Evolutionary conservation across 2,113 vertebrate genomes (phyloP).

Genomic region (Spea multiplicata): DNA sequence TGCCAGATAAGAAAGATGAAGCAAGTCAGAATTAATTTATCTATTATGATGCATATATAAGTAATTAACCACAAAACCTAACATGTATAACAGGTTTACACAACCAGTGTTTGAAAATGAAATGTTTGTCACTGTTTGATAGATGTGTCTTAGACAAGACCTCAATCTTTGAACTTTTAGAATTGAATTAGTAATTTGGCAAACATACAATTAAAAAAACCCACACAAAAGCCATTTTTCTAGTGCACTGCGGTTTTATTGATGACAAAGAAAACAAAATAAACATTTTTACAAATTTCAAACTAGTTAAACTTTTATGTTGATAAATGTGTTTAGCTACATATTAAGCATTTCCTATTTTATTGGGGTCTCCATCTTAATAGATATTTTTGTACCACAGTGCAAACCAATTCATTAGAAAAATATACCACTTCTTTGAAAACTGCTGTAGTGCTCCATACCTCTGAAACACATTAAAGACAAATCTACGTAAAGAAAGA

Average conservation of each 20-base stretch:
- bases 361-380: background rate
- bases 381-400: conserved; percentile 26
- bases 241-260: conserved; percentile 42
- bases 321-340: conserved; percentile 27
- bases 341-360: background rate
- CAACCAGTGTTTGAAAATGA: no score
- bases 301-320: conserved; percentile 16
- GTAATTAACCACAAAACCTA: no score
- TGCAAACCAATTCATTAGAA: conserved; percentile 41
- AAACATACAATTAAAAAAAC: background rate
- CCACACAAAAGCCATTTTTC: background rate
- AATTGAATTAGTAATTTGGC: no score
- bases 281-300: background rate
- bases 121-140: no score
- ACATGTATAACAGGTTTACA: no score
- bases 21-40: no score
- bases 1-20: no score
- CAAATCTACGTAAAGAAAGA: conserved; percentile 8
- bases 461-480: background rate
- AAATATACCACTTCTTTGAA: conserved; percentile 36
- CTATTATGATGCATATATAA: no score
- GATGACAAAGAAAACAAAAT: conserved; percentile 22
- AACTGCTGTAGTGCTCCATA: conserved; percentile 38
- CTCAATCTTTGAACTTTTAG: no score
- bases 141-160: no score